phyloP scores from a whole-genome alignment of 2,797 vertebrate species.

The Salmo trutta region DNA sequence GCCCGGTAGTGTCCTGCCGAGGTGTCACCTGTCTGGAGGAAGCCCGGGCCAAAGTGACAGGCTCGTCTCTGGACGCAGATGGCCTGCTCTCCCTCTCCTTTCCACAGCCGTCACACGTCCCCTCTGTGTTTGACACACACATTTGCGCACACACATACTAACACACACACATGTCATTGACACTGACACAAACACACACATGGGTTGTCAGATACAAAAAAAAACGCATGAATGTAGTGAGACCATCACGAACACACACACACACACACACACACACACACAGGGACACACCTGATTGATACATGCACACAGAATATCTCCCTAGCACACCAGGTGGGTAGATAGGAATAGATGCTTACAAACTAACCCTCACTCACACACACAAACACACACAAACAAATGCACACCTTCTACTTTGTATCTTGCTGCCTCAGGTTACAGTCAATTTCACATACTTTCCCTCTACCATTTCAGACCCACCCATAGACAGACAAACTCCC shows the following conservation, averaged over 20 bases:
- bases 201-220: background rate
- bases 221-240: conserved; percentile 26
- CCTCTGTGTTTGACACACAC: conserved; percentile 56
- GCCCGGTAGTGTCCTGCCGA: conserved; percentile 73
- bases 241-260: conserved; percentile 17
- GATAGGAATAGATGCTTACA: conserved; percentile 21
- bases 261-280: conserved; percentile 2
- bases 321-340: background rate
- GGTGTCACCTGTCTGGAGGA: conserved; percentile 82
- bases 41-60: conserved; percentile 88
- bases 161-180: background rate
- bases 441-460: background rate
- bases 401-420: background rate
- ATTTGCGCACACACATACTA: conserved; percentile 14
- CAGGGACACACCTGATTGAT: background rate
- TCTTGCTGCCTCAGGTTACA: background rate
- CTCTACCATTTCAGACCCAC: conserved; percentile 9
- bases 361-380: background rate
- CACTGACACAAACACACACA: background rate
- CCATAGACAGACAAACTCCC: conserved; percentile 17
- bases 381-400: conserved; percentile 8
- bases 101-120: conserved; percentile 79
- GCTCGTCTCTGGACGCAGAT: conserved; percentile 88
- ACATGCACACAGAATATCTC: conserved; percentile 14
- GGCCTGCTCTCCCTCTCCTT: conserved; percentile 81